These are phyloP conservation scores for Noctua comes DNA, from an alignment of 2,888 invertebrate species.

Conservation along the genomic window DNA sequence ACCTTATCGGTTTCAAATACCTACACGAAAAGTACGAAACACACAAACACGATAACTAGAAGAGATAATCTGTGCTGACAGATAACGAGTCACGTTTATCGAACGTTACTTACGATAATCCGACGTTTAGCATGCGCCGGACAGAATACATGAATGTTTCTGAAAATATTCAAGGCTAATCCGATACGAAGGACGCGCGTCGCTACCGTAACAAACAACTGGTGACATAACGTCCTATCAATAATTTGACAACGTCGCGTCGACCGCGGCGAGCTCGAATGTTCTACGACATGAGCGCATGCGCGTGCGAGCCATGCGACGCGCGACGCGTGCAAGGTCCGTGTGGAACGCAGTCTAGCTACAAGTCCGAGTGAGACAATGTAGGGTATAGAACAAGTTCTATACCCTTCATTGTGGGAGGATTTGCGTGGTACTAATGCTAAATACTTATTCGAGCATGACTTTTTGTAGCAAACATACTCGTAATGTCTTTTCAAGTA, in stretches of 20 bases:
- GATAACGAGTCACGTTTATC: constrained; percentile 74
- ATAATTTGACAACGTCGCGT: constrained; percentile 3
- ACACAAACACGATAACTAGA: constrained; percentile 66
- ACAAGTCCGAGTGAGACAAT: too few relatives aligned
- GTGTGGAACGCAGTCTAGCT: neutral
- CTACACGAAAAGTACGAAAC: constrained; percentile 56
- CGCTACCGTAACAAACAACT: constrained; percentile 29
- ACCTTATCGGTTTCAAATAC: constrained; percentile 52
- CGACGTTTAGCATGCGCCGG: constrained; percentile 68
- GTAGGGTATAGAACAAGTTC: too few relatives aligned
- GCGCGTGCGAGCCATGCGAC: neutral
- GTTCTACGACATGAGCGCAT: neutral
- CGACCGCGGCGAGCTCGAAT: neutral
- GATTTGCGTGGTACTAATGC: neutral
- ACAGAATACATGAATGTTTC: constrained; percentile 45
- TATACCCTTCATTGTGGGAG: neutral
- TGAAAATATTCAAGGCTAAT: constrained; percentile 71
- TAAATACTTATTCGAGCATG: neutral
- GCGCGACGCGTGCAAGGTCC: neutral
- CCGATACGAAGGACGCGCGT: constrained; percentile 55
- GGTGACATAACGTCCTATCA: constrained; percentile 39
- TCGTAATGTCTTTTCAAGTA: neutral
- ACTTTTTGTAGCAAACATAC: neutral
- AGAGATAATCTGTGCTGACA: constrained; percentile 69
- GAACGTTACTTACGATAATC: constrained; percentile 68